These are phyloP conservation scores for Boleophthalmus pectinirostris DNA, from an alignment of 2,113 vertebrate species.

Conservation along the genomic window DNA sequence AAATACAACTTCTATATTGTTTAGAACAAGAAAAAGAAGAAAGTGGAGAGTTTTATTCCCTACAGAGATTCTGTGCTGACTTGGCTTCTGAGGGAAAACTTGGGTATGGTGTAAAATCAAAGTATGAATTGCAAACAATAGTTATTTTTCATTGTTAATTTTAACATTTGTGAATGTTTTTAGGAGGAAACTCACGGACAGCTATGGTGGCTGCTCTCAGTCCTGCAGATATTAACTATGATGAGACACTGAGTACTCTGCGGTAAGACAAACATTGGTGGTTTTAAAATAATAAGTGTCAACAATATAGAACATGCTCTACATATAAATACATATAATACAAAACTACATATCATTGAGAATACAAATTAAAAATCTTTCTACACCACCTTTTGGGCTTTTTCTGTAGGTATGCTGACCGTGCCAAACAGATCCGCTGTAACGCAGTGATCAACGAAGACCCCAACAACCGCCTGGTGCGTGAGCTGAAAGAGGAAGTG, in stretches of 20 bases:
- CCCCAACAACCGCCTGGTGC: slow-evolving; percentile 96
- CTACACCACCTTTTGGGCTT: background rate
- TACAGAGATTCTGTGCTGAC: slow-evolving; percentile 97
- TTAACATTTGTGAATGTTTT: background rate
- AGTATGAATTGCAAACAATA: background rate
- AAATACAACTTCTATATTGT: slow-evolving; percentile 20
- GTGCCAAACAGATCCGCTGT: slow-evolving; percentile 98
- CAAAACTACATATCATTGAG: background rate
- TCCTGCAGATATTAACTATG: slow-evolving; percentile 97
- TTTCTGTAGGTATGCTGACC: slow-evolving; percentile 87
- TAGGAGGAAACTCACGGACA: slow-evolving; percentile 96
- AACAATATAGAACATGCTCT: background rate
- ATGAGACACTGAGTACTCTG: slow-evolving; percentile 96
- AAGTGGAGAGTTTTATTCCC: slow-evolving; percentile 92
- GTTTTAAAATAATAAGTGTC: background rate
- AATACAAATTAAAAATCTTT: background rate
- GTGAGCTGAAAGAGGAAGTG: slow-evolving; percentile 97
- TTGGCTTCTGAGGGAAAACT: slow-evolving; percentile 95
- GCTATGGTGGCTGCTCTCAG: slow-evolving; percentile 98
- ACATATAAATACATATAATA: too few species aligned
- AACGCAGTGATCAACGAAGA: slow-evolving; percentile 97
- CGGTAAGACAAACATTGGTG: slow-evolving; percentile 76
- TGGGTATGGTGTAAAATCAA: slow-evolving; percentile 77
- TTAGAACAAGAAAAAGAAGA: slow-evolving; percentile 96
- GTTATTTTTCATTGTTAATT: background rate